Evolutionary conservation across 2,888 invertebrate genomes (phyloP), one percentile per base, ranked within the genome.

Genomic region (Pristionchus japonicus): DNA sequence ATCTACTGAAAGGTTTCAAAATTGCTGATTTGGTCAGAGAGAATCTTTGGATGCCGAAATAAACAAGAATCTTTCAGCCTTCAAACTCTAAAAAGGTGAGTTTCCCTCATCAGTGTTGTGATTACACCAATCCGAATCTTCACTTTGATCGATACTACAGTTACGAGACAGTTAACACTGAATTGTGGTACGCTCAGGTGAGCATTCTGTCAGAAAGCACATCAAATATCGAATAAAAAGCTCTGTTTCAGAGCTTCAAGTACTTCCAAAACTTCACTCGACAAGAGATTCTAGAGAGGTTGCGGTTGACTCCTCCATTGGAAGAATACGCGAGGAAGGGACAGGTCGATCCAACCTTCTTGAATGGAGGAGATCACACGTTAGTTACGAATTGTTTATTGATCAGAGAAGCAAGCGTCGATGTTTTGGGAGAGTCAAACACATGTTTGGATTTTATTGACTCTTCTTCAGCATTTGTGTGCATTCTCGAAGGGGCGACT

Each of bases 401-500:
- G 70, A 6, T 6, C 17, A 70, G 15, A 7, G n/a, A 64, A 31
- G 13, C 11, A 13, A 64, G 7, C 17, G n/a, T 13, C 7, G 1
- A 3, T 70, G 9, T 37, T 23, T 37, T 70, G n/a, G 37, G 1
- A 40, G 43, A 43, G 40, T 77, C 6, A 34, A 7, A 34, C 15
- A 23, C 20, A 13, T 70, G 37, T 17, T 31, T 31, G 31, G 34
- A 7, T 34, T 70, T 70, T 31, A 31, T 27, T 64, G 64, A 15
- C 31, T 64, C 64, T 64, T 31, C 70, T 86, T 2, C 70, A 86
- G 86, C 40, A 47, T 86, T 23, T 86, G 86, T 43, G 70, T 86
- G 0, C 86, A 86, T 23, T 49, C 70, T 34, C 86, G 86, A 49
- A 67, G 86, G 6, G 86, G 86, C 11, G 86, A 86, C 31, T 86